Conservation (phyloP, 2,888 invertebrate species). For the Diogma glabrata region DNA sequence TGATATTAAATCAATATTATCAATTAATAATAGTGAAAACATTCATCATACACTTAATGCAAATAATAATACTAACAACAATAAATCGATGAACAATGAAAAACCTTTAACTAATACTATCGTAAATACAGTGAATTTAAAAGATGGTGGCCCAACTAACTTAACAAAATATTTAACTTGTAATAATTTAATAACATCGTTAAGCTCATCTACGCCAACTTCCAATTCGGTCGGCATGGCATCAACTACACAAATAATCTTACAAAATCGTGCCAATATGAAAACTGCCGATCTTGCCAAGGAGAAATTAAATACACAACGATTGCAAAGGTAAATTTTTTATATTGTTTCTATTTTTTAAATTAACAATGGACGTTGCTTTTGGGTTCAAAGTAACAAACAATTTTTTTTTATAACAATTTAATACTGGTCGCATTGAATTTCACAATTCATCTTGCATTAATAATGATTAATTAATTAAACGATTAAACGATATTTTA, state of each 20-base stretch:
- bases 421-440: too few relatives aligned
- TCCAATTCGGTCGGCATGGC: neutral
- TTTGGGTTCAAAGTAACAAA: too few relatives aligned
- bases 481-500: too few relatives aligned
- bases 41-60: neutral
- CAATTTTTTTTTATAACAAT: too few relatives aligned
- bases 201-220: neutral
- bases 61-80: constrained; percentile 11
- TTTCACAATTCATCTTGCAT: too few relatives aligned
- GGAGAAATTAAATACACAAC: constrained; percentile 27
- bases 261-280: constrained; percentile 29
- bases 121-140: neutral
- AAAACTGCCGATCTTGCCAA: constrained; percentile 26
- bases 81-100: too few relatives aligned
- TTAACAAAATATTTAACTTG: constrained; percentile 7
- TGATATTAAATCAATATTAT: constrained; percentile 26
- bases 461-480: too few relatives aligned
- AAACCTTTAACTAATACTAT: too few relatives aligned
- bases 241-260: constrained; percentile 23
- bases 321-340: constrained; percentile 28
- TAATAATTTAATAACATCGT: neutral
- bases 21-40: constrained; percentile 18
- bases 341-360: neutral
- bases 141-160: neutral
- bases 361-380: too few relatives aligned